Conservation (phyloP, 2,797 vertebrate species). For the Champsocephalus gunnari region DNA sequence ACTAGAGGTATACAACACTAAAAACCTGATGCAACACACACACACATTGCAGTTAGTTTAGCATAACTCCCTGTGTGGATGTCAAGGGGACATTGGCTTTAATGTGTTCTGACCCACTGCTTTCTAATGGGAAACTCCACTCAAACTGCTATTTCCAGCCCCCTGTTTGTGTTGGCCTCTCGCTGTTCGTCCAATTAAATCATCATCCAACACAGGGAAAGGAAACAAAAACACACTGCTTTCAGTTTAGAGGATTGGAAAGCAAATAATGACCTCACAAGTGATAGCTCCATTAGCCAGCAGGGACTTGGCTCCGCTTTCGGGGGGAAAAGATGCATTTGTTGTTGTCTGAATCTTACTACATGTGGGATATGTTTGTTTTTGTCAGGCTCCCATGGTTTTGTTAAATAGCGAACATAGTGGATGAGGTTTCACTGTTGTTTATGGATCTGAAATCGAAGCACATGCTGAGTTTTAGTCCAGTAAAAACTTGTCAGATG, state of each 20-base stretch:
- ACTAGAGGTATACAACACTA: constrained; percentile 84
- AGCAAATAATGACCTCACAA: constrained; percentile 58
- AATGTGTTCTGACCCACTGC: constrained; percentile 24
- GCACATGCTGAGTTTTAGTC: constrained; percentile 24
- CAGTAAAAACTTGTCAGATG: constrained; percentile 20
- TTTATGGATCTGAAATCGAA: constrained; percentile 51
- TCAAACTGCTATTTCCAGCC: constrained; percentile 46
- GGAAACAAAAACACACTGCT: constrained; percentile 59
- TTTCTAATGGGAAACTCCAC: constrained; percentile 53
- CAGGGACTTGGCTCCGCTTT: constrained; percentile 36
- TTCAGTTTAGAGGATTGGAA: constrained; percentile 50
- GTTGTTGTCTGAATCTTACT: constrained; percentile 60
- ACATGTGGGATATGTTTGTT: constrained; percentile 54
- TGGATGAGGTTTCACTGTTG: constrained; percentile 45
- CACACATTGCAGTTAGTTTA: neutral
- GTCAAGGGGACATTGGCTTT: constrained; percentile 23
- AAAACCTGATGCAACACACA: too few species aligned
- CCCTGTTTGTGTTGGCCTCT: constrained; percentile 64
- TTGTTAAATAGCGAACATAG: constrained; percentile 48
- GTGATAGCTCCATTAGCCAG: constrained; percentile 26
- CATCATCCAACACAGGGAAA: constrained; percentile 41
- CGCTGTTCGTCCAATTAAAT: constrained; percentile 52
- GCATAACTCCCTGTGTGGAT: neutral
- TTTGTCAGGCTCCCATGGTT: constrained; percentile 53
- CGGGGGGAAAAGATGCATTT: constrained; percentile 39